A percentile compares a stretch with the other conserved stretches of the same genome.
These are phyloP conservation scores for Callithrix jacchus DNA, from an alignment of 2,113 vertebrate genomes.

Conservation along the genomic window DNA sequence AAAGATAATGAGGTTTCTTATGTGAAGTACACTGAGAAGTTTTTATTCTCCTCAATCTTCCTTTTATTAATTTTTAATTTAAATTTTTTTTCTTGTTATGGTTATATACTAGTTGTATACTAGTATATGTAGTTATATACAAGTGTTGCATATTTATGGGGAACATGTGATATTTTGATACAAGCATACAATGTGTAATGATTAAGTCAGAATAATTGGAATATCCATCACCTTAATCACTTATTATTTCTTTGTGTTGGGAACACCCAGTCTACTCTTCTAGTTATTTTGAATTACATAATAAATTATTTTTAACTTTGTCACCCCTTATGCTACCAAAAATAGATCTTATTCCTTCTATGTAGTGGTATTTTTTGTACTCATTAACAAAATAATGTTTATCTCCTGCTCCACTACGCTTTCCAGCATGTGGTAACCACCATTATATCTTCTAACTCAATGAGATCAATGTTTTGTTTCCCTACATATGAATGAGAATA, in stretches of 20 bases:
- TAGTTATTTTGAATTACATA: background rate
- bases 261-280: background rate
- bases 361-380: background rate
- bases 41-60: background rate
- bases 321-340: background rate
- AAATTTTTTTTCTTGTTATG: background rate
- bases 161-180: background rate
- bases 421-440: no score
- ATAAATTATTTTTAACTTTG: background rate
- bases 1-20: background rate
- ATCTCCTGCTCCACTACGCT: no score
- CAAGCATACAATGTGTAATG: background rate
- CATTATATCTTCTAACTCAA: no score
- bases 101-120: background rate
- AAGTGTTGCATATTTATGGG: background rate
- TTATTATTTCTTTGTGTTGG: background rate
- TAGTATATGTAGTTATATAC: background rate
- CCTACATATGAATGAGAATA: no score
- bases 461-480: no score
- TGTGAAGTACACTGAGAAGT: background rate
- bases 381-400: background rate
- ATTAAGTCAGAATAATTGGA: background rate
- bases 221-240: background rate
- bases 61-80: background rate
- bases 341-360: background rate